A percentile compares a stretch with the other conserved stretches of the same genome.
Evolutionary conservation across 1,140 invertebrate genomes (phyloP).

Genomic region (Epicauta chinensis): DNA sequence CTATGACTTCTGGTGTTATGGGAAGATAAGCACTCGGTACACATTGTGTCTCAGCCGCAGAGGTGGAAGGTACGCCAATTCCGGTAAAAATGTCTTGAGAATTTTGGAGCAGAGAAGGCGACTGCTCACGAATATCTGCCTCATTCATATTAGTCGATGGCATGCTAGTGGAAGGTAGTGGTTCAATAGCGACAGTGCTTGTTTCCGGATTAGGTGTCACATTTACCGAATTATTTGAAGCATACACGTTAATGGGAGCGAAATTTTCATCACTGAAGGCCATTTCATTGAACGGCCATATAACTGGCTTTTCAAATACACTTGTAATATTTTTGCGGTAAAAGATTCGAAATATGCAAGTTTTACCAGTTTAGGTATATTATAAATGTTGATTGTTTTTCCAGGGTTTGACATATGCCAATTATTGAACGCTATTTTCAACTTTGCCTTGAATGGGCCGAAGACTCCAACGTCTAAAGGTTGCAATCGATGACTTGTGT

Average conservation of each 20-base stretch:
- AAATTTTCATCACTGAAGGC: constrained; percentile 24
- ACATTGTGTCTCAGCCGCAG: too few relatives aligned
- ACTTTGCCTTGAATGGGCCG: constrained; percentile 35
- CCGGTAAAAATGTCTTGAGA: too few relatives aligned
- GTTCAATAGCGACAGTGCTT: constrained; percentile 14
- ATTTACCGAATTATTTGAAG: constrained; percentile 25
- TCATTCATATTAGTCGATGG: constrained; percentile 20
- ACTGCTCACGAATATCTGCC: constrained; percentile 13
- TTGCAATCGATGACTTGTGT: constrained; percentile 42
- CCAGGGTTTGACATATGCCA: constrained; percentile 32
- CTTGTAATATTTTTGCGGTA: constrained; percentile 24
- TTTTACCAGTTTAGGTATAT: constrained; percentile 33
- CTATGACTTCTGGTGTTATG: too few relatives aligned
- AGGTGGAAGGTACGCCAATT: too few relatives aligned
- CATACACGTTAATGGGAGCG: not conserved
- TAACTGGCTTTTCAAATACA: constrained; percentile 19
- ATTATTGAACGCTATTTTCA: constrained; percentile 40
- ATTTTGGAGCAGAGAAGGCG: too few relatives aligned
- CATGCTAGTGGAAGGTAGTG: constrained; percentile 14
- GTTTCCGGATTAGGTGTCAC: constrained; percentile 14
- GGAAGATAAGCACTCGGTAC: too few relatives aligned
- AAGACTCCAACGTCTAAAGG: constrained; percentile 42
- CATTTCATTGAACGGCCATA: constrained; percentile 21
- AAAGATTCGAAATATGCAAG: constrained; percentile 25
- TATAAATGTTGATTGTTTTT: constrained; percentile 36